Percentiles rank a stretch among this genome's conserved stretches.
phyloP scores from a whole-genome alignment of 2,888 invertebrate species.

The Chrysolina oricalcia region DNA sequence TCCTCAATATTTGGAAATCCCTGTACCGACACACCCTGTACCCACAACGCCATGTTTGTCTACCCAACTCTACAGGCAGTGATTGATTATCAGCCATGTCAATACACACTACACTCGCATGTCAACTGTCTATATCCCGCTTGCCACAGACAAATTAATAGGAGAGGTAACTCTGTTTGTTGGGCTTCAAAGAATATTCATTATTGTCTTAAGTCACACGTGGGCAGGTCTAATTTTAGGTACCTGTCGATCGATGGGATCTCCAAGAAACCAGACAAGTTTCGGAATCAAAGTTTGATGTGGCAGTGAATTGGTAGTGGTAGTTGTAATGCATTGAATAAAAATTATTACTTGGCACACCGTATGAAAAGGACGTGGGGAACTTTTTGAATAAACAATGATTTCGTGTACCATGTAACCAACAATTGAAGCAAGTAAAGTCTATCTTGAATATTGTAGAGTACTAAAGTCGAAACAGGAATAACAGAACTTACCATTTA shows the following conservation, averaged over 20 bases:
- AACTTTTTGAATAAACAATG: no score
- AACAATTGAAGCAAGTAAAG: no score
- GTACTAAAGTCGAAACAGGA: no score
- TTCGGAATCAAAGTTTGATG: background rate
- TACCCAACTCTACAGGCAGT: slow-evolving; percentile 22
- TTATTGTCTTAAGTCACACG: slow-evolving; percentile 5
- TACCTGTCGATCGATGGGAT: background rate
- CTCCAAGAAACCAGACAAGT: background rate
- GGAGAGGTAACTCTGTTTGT: slow-evolving; percentile 27
- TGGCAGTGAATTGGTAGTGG: background rate
- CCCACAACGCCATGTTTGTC: slow-evolving; percentile 5
- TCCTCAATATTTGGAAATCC: background rate
- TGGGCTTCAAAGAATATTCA: slow-evolving; percentile 21
- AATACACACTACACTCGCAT: slow-evolving; percentile 25
- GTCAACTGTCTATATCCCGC: slow-evolving; percentile 32
- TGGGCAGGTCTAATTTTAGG: background rate
- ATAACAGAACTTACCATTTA: no score
- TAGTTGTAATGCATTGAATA: no score
- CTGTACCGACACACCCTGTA: background rate
- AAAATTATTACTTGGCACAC: no score
- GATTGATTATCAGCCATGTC: slow-evolving; percentile 32
- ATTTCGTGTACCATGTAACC: no score
- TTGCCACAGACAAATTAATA: slow-evolving; percentile 29
- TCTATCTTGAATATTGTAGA: no score
- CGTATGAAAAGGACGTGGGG: no score